Conservation (phyloP, 2,797 vertebrate genomes). For the Sternarchorhynchus goeldii region DNA sequence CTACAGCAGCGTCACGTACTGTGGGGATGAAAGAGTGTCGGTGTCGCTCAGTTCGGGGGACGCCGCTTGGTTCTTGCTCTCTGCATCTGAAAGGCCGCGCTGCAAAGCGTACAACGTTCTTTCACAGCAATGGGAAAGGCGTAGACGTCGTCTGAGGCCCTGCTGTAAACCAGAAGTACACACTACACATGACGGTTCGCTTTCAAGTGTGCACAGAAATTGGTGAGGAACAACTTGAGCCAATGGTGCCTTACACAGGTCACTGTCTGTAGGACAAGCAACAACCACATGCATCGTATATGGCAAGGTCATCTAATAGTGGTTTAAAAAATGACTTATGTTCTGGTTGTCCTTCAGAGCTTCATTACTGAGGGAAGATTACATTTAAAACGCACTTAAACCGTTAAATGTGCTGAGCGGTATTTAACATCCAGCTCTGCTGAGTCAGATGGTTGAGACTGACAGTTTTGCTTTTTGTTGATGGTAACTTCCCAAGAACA, state of each 20-base stretch:
- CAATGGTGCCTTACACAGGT: background rate
- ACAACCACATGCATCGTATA: background rate
- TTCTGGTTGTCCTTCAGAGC: background rate
- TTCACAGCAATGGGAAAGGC: background rate
- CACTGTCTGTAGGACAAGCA: slow-evolving; percentile 17
- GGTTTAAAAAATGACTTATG: no score
- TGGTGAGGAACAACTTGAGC: no score
- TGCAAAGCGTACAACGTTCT: no score
- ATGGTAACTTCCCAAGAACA: background rate
- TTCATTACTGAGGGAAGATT: background rate
- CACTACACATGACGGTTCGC: no score
- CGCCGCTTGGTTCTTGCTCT: background rate
- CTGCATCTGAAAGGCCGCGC: no score
- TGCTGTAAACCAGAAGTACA: no score
- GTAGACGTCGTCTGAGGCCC: background rate
- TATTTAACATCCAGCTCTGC: slow-evolving; percentile 11
- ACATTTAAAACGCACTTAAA: background rate
- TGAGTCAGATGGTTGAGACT: slow-evolving; percentile 3
- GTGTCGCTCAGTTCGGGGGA: background rate
- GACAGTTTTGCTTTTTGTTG: background rate
- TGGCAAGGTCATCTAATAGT: background rate
- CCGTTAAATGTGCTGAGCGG: background rate
- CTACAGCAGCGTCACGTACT: background rate
- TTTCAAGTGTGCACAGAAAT: no score
- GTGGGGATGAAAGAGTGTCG: background rate